Conservation (phyloP, 35 echinoderm and acorn worm genomes). For the Diadema setosum region DNA sequence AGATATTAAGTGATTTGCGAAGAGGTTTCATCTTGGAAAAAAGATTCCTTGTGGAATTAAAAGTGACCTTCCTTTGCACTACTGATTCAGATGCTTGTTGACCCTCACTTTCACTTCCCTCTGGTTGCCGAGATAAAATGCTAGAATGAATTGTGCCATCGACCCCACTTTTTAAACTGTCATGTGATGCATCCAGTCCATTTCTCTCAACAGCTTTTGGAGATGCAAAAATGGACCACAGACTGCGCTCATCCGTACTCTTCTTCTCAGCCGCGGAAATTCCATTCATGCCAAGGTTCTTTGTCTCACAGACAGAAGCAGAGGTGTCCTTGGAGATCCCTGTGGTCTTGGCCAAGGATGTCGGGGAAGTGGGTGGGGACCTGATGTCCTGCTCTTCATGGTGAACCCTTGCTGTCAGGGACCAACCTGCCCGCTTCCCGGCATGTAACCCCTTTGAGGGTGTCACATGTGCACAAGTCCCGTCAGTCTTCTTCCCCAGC, state of each 20-base stretch:
- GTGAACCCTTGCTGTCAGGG: neutral
- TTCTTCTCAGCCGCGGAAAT: neutral
- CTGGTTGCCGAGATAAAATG: too few relatives aligned
- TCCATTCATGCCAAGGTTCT: too few relatives aligned
- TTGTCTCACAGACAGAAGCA: too few relatives aligned
- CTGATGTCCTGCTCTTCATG: neutral
- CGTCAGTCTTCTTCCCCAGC: neutral
- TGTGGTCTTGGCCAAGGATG: too few relatives aligned
- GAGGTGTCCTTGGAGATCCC: neutral
- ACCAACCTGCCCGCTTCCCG: neutral
- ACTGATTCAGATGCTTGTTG: neutral
- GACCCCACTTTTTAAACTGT: too few relatives aligned
- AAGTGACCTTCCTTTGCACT: neutral
- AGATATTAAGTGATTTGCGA: neutral
- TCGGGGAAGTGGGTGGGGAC: neutral
- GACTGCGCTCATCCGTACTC: neutral
- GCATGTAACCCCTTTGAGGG: too few relatives aligned
- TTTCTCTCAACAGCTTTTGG: neutral
- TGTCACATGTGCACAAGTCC: too few relatives aligned
- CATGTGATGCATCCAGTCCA: neutral
- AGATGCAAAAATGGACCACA: neutral
- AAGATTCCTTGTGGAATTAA: neutral
- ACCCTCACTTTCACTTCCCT: neutral
- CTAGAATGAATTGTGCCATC: too few relatives aligned
- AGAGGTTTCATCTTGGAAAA: constrained; percentile 8